Percentiles rank a stretch among this genome's conserved stretches.
Conservation (phyloP, 2,888 invertebrate species). For the Pristionchus mayeri region DNA sequence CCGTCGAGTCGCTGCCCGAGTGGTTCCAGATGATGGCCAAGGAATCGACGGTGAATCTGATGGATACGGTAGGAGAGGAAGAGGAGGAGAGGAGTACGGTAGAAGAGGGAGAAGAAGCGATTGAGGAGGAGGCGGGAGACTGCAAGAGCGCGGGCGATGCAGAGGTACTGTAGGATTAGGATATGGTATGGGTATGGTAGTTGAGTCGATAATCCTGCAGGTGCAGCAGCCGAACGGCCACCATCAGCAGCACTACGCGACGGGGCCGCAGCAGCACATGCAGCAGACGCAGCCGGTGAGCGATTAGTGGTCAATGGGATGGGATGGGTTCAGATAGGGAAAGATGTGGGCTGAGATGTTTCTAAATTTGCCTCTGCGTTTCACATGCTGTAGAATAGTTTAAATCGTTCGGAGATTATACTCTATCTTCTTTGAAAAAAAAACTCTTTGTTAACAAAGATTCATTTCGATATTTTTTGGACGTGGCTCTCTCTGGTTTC, state of each 20-base stretch:
- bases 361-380: neutral
- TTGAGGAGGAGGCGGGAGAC: neutral
- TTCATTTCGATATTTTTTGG: no score
- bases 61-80: slow-evolving; percentile 16
- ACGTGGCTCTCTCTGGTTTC: neutral
- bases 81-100: slow-evolving; percentile 32
- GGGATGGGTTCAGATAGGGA: neutral
- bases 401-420: no score
- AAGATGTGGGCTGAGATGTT: no score
- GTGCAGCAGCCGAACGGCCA: slow-evolving; percentile 50
- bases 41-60: neutral
- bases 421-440: no score
- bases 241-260: slow-evolving; percentile 51
- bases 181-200: slow-evolving; percentile 5
- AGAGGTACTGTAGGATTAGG: slow-evolving; percentile 1
- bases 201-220: slow-evolving; percentile 44
- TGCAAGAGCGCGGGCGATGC: slow-evolving; percentile 6
- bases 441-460: no score
- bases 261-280: slow-evolving; percentile 47
- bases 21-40: slow-evolving; percentile 11
- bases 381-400: no score
- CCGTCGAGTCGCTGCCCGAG: slow-evolving; percentile 26
- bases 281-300: slow-evolving; percentile 32
- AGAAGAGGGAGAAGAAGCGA: neutral
- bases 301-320: neutral